Conservation (phyloP, 2,113 vertebrate species). For the Actenoides lindsayi region DNA sequence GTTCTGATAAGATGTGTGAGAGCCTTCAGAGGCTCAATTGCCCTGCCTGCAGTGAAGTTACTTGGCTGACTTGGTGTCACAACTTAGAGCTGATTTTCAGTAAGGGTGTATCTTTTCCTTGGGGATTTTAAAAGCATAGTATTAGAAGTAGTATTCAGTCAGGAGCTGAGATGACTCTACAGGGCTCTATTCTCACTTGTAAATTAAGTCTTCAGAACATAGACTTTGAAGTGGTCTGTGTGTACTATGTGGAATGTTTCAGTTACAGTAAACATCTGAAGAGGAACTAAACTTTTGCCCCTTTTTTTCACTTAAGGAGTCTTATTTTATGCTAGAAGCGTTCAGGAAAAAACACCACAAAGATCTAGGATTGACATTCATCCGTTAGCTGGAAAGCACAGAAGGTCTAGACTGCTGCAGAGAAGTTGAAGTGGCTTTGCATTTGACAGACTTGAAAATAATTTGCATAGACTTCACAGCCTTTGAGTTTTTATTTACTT, state of each 20-base stretch:
- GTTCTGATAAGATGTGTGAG: neutral
- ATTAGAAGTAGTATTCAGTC: neutral
- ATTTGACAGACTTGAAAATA: neutral
- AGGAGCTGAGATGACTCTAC: neutral
- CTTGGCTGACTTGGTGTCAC: neutral
- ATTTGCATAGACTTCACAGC: neutral
- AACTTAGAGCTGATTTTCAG: neutral
- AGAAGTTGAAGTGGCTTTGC: neutral
- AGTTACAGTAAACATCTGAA: neutral
- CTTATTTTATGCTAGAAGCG: neutral
- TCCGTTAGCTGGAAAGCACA: neutral
- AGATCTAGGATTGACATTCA: neutral
- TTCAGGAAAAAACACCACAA: neutral
- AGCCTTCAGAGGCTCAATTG: neutral
- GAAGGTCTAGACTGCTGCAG: neutral
- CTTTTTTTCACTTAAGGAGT: neutral
- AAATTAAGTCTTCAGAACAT: neutral
- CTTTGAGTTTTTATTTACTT: neutral
- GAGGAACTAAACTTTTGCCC: neutral
- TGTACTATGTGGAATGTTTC: neutral
- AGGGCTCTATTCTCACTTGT: neutral
- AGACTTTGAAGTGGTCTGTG: neutral
- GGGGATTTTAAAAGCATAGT: neutral
- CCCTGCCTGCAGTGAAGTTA: neutral
- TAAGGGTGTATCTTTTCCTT: neutral